Conservation (phyloP, 2,888 invertebrate species). For the Arctia plantaginis region DNA sequence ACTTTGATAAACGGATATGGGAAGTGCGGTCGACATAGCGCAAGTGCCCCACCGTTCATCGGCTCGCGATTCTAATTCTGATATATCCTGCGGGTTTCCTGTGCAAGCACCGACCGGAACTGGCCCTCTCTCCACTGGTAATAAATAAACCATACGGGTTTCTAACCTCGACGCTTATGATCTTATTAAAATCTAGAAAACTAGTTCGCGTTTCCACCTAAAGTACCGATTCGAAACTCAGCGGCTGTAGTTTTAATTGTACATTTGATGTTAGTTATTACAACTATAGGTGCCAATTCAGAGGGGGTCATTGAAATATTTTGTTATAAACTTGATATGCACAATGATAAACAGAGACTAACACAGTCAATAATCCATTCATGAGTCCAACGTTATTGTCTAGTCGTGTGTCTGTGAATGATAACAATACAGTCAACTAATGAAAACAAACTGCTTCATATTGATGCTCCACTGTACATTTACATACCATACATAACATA, state of each 20-base stretch:
- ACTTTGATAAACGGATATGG: slow-evolving; percentile 70
- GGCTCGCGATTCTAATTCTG: slow-evolving; percentile 78
- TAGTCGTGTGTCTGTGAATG: slow-evolving; percentile 58
- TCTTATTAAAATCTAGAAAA: slow-evolving; percentile 47
- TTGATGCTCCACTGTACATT: slow-evolving; percentile 52
- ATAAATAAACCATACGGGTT: slow-evolving; percentile 69
- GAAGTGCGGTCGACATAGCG: slow-evolving; percentile 72
- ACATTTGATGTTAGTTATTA: background rate
- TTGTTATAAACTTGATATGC: slow-evolving; percentile 34
- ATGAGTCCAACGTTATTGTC: slow-evolving; percentile 52
- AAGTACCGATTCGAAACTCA: background rate
- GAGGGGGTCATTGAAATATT: slow-evolving; percentile 33
- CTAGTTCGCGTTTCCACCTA: slow-evolving; percentile 18
- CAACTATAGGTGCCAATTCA: background rate
- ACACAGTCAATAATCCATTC: slow-evolving; percentile 48
- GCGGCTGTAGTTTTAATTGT: background rate
- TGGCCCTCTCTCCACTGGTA: slow-evolving; percentile 65
- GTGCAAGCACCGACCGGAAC: slow-evolving; percentile 70
- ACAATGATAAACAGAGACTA: slow-evolving; percentile 47
- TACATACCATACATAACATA: slow-evolving; percentile 58
- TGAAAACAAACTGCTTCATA: slow-evolving; percentile 65
- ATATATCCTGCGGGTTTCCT: slow-evolving; percentile 79
- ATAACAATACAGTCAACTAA: slow-evolving; percentile 63
- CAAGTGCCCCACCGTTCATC: slow-evolving; percentile 70
- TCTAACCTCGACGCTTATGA: slow-evolving; percentile 47